Percentiles rank a stretch among this genome's conserved stretches.
Evolutionary conservation across 1,140 invertebrate genomes (phyloP).

Genomic region (Scaptomyza hsui): DNA sequence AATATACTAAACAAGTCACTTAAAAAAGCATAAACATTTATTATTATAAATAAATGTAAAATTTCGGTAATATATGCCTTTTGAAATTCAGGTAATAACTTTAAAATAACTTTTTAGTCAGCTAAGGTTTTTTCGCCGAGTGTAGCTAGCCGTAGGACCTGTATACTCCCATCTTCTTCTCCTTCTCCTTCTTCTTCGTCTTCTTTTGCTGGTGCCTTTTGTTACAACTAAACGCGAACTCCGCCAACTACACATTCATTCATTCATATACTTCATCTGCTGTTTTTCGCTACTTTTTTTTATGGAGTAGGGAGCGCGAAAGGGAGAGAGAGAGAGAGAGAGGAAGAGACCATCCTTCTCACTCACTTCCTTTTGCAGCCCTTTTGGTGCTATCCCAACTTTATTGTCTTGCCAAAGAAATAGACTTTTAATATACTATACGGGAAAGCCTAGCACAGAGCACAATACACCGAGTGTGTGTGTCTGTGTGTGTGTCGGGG

Average conservation of each 20-base stretch:
- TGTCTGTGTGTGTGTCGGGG: slow-evolving; percentile 25
- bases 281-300: slow-evolving; percentile 23
- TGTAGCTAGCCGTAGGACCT: too few species aligned
- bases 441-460: slow-evolving; percentile 50
- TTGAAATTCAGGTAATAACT: too few species aligned
- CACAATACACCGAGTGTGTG: slow-evolving; percentile 15
- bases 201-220: slow-evolving; percentile 44
- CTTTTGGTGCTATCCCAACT: slow-evolving; percentile 48
- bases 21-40: too few species aligned
- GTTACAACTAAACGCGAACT: slow-evolving; percentile 49
- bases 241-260: slow-evolving; percentile 4
- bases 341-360: background rate
- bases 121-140: too few species aligned
- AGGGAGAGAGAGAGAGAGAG: background rate
- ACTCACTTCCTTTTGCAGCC: background rate
- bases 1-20: too few species aligned
- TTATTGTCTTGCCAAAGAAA: slow-evolving; percentile 81
- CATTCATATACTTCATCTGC: slow-evolving; percentile 34
- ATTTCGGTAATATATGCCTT: too few species aligned
- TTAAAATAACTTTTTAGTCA: background rate
- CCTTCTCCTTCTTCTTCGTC: background rate
- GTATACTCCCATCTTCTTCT: slow-evolving; percentile 9
- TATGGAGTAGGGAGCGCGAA: background rate
- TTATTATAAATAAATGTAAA: too few species aligned
- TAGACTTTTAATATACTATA: slow-evolving; percentile 78